Base-by-base conservation (phyloP, 2,113 vertebrate genomes). In the Todiramphus chloris region DNA sequence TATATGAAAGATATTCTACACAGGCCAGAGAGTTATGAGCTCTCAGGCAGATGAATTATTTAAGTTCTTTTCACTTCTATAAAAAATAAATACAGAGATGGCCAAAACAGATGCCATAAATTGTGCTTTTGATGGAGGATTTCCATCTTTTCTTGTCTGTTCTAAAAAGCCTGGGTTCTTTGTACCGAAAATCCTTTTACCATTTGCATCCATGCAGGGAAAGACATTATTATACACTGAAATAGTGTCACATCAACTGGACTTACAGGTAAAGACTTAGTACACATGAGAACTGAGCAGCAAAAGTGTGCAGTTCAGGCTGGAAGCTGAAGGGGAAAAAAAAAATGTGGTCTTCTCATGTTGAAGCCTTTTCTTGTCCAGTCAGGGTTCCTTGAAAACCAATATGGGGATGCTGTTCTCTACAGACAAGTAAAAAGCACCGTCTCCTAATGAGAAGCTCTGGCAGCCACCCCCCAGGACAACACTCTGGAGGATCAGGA, bases 41-140 rank as follows among this genome's bases (percentile, higher is more conserved):
- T 95, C 93, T 96, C 96, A 97, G 91, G 94, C 85, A 96, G 96
- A 97, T 97, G 97, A 97, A 97, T 97, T 97, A 94, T 97, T 93
- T 96, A 96, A 96, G 86, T 95, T 96, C 83, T 95, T 96, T 95
- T 91, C 79, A 94, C 92, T 97, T 93, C 91, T 95, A 64, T 87
- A 94, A 95, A 97, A 96, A 96, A 96, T 87, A 94, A 74, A 83
- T 93, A 94, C 15, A 87, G 89, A 92, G 87, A 93, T 93, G 87
- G 89, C 78, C 94, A 85, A 94, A 97, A 66, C 67, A 9, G 78
- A 85, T 76, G 87, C 97, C 73, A 95, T 96, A 97, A 97, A 97
- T 96, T 91, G 75, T 81, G 62, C 1, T 2, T 87, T 87, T 89
- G 86, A 96, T 74, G 91, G 85, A 78, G 83, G 74, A 70, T 95